These are phyloP conservation scores for Flabesymbios commensalis DNA, from an alignment of 2,888 invertebrate genomes.

Conservation along the genomic window DNA sequence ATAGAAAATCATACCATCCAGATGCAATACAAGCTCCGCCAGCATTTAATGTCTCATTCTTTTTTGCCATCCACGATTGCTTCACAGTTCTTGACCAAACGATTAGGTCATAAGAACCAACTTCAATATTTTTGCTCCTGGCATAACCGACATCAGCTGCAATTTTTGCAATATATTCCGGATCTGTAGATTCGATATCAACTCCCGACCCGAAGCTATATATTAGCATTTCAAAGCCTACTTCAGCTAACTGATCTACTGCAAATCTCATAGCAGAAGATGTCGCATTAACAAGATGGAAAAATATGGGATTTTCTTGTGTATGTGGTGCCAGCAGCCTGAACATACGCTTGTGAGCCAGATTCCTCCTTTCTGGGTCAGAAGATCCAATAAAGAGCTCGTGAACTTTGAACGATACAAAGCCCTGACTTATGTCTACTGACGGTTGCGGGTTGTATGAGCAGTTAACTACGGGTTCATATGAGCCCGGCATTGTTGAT, in stretches of 20 bases:
- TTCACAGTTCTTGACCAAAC: neutral
- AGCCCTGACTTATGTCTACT: constrained; percentile 1
- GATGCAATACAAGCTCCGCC: neutral
- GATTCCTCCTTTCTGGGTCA: constrained; percentile 28
- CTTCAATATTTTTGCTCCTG: neutral
- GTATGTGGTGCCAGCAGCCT: constrained; percentile 38
- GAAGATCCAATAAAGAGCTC: constrained; percentile 26
- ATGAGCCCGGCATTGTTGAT: constrained; percentile 30
- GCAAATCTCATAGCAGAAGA: neutral
- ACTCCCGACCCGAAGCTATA: neutral
- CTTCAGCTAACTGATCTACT: neutral
- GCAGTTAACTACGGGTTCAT: constrained; percentile 28
- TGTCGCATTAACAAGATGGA: constrained; percentile 28
- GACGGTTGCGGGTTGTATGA: constrained; percentile 17
- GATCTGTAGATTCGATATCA: neutral
- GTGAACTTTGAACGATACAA: constrained; percentile 30
- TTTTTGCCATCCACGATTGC: neutral
- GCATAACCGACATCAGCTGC: neutral
- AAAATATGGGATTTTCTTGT: constrained; percentile 36
- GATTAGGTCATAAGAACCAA: neutral
- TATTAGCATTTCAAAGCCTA: neutral
- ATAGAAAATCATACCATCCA: neutral
- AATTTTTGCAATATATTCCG: neutral
- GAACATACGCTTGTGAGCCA: constrained; percentile 21
- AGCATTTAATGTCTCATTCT: neutral